Conservation (phyloP, 1,140 invertebrate species). For the Sinella curviseta region DNA sequence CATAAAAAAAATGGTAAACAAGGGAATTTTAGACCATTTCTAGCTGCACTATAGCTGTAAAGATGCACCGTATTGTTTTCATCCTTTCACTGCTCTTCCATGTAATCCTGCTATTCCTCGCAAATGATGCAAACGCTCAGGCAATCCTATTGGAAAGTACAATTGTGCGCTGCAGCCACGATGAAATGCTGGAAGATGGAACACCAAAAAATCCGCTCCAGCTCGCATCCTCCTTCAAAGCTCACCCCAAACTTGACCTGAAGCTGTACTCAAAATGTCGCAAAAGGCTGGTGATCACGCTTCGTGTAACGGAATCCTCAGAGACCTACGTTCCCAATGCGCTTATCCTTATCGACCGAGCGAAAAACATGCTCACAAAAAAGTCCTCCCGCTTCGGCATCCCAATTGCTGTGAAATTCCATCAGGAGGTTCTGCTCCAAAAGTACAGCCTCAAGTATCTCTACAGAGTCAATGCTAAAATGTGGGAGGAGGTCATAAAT, state of each 20-base stretch:
- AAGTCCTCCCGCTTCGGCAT: not conserved
- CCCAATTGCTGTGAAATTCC: not conserved
- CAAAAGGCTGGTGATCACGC: not conserved
- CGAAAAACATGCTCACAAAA: not conserved
- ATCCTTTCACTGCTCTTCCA: too few relatives aligned
- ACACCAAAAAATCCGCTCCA: not conserved
- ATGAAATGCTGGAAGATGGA: not conserved
- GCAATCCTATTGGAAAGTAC: not conserved
- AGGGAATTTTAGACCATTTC: too few relatives aligned
- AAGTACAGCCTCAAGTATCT: not conserved
- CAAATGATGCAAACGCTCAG: not conserved
- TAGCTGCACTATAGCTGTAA: too few relatives aligned
- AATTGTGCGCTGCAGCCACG: not conserved
- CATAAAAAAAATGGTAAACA: too few relatives aligned
- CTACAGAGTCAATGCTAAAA: not conserved
- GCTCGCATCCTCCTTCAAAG: not conserved
- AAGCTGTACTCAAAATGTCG: not conserved
- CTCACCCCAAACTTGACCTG: not conserved
- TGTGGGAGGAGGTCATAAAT: slow-evolving; percentile 11
- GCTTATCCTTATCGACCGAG: not conserved
- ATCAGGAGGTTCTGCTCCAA: not conserved
- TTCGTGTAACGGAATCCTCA: not conserved
- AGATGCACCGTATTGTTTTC: too few relatives aligned
- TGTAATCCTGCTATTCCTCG: too few relatives aligned
- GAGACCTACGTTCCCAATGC: not conserved